These are phyloP conservation scores for Pachydiplax longipennis DNA, from an alignment of 2,888 invertebrate species.

Conservation along the genomic window DNA sequence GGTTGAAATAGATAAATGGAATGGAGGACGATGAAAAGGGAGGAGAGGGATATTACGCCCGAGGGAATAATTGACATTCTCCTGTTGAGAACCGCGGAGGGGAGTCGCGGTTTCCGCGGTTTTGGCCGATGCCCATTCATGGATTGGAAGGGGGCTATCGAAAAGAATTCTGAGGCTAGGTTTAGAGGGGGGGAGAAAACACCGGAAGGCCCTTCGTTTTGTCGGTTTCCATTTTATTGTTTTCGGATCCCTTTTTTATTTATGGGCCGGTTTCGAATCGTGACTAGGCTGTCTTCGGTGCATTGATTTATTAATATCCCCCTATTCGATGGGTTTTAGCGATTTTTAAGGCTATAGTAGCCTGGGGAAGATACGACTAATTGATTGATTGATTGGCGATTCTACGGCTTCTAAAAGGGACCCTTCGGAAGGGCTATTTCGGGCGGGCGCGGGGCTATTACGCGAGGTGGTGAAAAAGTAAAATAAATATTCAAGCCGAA, in stretches of 20 bases:
- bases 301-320: not conserved
- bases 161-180: not conserved
- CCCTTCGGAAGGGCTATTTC: not conserved
- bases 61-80: not conserved
- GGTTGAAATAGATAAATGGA: not conserved
- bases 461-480: not conserved
- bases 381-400: constrained; percentile 25
- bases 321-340: not conserved
- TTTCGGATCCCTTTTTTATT: not conserved
- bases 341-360: not conserved
- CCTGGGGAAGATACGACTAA: not conserved
- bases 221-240: not conserved
- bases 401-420: not conserved
- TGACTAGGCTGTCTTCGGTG: not conserved
- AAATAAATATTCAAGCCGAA: not conserved
- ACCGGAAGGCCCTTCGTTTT: not conserved
- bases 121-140: not conserved
- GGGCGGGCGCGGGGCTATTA: not conserved
- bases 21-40: not conserved
- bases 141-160: not conserved
- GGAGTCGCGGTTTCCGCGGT: not conserved
- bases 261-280: not conserved
- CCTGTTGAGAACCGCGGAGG: not conserved
- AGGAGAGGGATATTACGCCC: not conserved
- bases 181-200: not conserved